Percentiles rank a stretch among this genome's conserved stretches.
These are phyloP conservation scores for Stomatorhinus ivindoensis DNA, from an alignment of 2,113 vertebrate species.

Conservation along the genomic window DNA sequence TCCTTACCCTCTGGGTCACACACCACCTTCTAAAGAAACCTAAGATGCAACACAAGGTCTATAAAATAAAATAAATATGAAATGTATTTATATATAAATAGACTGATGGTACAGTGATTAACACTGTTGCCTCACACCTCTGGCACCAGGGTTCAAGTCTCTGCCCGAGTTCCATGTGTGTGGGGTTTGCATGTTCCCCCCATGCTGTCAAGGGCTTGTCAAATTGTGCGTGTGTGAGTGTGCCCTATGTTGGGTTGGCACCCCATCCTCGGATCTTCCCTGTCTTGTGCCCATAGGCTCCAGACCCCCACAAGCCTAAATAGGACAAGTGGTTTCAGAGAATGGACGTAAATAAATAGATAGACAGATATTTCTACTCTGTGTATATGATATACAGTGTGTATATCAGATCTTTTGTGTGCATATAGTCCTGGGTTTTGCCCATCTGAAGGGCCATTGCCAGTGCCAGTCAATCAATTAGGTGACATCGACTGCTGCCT, in stretches of 20 bases:
- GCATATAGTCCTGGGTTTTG: neutral
- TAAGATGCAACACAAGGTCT: neutral
- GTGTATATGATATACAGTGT: neutral
- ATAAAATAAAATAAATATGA: neutral
- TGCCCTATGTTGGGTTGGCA: neutral
- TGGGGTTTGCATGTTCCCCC: neutral
- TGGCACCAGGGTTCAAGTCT: too few relatives aligned
- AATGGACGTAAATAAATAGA: neutral
- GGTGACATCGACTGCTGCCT: neutral
- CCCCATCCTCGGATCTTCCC: neutral
- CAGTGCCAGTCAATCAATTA: neutral
- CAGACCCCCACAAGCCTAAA: neutral
- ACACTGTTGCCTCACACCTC: neutral
- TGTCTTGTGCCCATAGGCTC: neutral
- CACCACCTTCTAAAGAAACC: neutral
- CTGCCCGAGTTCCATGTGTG: neutral
- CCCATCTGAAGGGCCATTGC: neutral
- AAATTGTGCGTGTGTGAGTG: neutral
- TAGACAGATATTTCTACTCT: neutral
- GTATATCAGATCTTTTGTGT: neutral
- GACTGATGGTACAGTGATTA: neutral
- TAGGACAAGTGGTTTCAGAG: neutral
- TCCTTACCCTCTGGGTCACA: neutral
- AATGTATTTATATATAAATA: neutral
- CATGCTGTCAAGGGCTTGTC: neutral